These are phyloP conservation scores for Callithrix jacchus DNA, from an alignment of 2,113 vertebrate genomes.

Conservation along the genomic window DNA sequence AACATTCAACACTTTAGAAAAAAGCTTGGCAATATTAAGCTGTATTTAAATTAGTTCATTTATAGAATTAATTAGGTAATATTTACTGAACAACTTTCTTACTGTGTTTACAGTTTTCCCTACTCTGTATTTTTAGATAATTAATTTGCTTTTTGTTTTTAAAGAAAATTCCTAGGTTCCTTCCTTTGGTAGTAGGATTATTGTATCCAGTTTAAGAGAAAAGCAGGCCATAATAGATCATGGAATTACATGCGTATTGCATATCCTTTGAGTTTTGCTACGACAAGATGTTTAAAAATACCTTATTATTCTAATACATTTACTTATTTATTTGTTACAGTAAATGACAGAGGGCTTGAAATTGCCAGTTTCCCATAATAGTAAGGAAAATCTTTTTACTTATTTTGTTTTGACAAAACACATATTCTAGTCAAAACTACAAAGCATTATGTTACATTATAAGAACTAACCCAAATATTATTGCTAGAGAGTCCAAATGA, in stretches of 20 bases:
- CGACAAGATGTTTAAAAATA: neutral
- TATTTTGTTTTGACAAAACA: too few species aligned
- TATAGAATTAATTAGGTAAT: neutral
- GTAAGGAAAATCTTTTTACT: neutral
- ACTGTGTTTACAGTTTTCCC: neutral
- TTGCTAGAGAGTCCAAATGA: neutral
- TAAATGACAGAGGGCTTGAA: neutral
- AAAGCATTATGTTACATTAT: neutral
- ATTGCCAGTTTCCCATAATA: neutral
- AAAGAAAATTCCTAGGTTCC: neutral
- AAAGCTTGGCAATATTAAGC: neutral
- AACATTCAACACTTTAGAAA: neutral
- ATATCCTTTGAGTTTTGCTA: neutral
- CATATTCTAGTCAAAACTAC: neutral
- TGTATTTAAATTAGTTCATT: neutral
- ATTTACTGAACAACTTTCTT: neutral
- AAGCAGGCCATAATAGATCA: neutral
- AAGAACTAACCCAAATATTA: neutral
- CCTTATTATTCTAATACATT: neutral
- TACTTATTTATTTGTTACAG: constrained; percentile 23
- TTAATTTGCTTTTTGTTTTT: neutral
- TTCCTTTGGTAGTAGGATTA: neutral
- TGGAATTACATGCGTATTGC: neutral
- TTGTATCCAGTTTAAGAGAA: neutral
- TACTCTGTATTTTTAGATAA: neutral